Evolutionary conservation across 2,797 vertebrate species (phyloP).

Genomic region (Microcaecilia unicolor): DNA sequence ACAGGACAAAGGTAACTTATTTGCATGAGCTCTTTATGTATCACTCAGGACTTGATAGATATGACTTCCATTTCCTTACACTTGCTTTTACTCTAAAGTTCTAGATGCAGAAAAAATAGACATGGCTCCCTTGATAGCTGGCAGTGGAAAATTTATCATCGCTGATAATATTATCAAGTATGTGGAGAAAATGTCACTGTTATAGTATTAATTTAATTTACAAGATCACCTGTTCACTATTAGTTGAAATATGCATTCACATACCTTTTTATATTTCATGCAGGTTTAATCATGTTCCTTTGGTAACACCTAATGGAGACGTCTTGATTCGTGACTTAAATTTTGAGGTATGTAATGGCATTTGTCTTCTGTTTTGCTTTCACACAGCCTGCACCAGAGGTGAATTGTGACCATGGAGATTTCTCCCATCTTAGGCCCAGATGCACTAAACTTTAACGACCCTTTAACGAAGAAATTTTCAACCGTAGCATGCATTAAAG

Average conservation of each 20-base stretch:
- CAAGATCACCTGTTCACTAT: too few species aligned
- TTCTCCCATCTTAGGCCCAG: too few species aligned
- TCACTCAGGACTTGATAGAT: neutral
- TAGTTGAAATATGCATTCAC: neutral
- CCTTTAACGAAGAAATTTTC: too few species aligned
- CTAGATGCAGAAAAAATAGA: conserved; percentile 50
- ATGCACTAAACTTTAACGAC: too few species aligned
- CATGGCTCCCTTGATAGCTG: conserved; percentile 65
- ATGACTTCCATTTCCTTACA: conserved; percentile 1
- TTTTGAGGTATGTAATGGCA: conserved; percentile 71
- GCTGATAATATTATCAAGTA: conserved; percentile 89
- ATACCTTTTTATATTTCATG: conserved; percentile 1
- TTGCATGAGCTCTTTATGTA: neutral
- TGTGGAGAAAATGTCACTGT: conserved; percentile 21
- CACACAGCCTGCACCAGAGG: too few species aligned
- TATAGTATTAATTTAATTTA: too few species aligned
- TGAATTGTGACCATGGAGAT: too few species aligned
- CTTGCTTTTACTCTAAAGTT: conserved; percentile 21
- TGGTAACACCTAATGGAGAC: conserved; percentile 94
- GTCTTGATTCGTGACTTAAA: conserved; percentile 82
- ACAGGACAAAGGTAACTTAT: conserved; percentile 69
- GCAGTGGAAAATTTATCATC: conserved; percentile 78
- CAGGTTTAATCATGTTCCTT: conserved; percentile 88
- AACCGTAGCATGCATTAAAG: too few species aligned
- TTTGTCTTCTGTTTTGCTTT: too few species aligned